Base-by-base conservation (phyloP, 2,888 invertebrate genomes). In the Hemithea aestivaria region DNA sequence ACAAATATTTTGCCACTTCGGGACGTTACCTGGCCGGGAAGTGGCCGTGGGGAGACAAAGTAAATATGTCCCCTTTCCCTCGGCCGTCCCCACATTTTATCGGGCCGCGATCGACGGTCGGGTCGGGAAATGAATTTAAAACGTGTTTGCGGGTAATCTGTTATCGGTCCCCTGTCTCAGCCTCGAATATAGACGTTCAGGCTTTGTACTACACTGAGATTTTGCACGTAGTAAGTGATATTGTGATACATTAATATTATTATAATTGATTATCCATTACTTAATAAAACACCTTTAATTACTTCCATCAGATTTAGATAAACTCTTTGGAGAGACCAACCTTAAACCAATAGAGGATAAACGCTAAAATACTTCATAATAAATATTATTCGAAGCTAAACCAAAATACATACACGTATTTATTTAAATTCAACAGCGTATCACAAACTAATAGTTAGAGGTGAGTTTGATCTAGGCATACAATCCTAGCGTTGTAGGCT, bases 71-170 rank as follows among this genome's bases (percentile, higher is more conserved):
- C 83, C 74, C 74, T 73, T 77, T 80, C 69, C 73, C 76, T 73
- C 70, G 73, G 72, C 70, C 76, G 73, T 79, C 80, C 83, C 83
- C 80, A 83, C 84, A 83, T 84, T 87, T 85, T 87, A 87, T 87
- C 84, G 83, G 76, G 75, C 77, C 79, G 78, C 82, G 84, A 84
- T 85, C 84, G 84, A 76, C 72, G 77, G 77, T 74, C 75, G 85
- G 84, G 84, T 83, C 82, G 84, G 84, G 83, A 83, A 85, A 84
- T 84, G 84, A 87, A 84, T 87, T 87, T 84, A 85, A 87, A 85
- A 84, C 85, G 84, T 87, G 87, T 87, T 85, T 87, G 87, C 78
- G 87, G 87, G 87, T 87, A 87, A 87, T 87, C 87, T 87, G 84
- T 87, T 85, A 87, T 84, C 87, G 84, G 87, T 83, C 85, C 84